Base-by-base conservation (phyloP, 2,888 invertebrate species). In the Dugesia japonica region DNA sequence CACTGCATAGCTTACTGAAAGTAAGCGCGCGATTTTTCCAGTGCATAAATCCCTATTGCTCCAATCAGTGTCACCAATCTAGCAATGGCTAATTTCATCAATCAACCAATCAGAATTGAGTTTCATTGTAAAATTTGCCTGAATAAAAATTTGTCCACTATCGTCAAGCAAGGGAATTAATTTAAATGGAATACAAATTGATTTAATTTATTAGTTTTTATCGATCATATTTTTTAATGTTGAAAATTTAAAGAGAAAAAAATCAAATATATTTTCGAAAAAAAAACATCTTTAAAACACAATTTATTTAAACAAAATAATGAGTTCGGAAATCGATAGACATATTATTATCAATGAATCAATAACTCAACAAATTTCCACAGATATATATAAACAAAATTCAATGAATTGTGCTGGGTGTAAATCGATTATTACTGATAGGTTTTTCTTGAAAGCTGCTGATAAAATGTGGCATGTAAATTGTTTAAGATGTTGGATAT, bases 401-500 rank as follows among this genome's bases (percentile, higher is more conserved):
- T n/a, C 56, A 7, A 56, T 56, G 56, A 56, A 56, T 23, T 76
- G 76, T 76, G 73, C 76, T 9, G 76, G 74, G 27, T 76, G 76
- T 26, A 28, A 42, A 33, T 38, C 20, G 28, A 26, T 9, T 9
- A 76, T 76, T 28, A 28, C 27, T 17, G 76, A 76, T 33, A 77
- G 76, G 9, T 76, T 76, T 27, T 76, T 76, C 27, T 76, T 76
- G n/a, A 76, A 76, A 76, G 75, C 76, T 20, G 76, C 33, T 17
- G 76, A 76, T 27, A 38, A 31, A 26, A 42, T 76, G n/a, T 76
- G 76, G 76, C 76, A 76, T 20, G n/a, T 76, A 13, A 13, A 17
- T 76, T 76, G 76, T 26, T 26, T 76, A 26, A 0, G 73, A 83
- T 94, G 94, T 86, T 90, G 89, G 83, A 91, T 92, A 84, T 94